These are phyloP conservation scores for Drosophila bocki DNA, from an alignment of 1,140 invertebrate genomes.

Conservation along the genomic window DNA sequence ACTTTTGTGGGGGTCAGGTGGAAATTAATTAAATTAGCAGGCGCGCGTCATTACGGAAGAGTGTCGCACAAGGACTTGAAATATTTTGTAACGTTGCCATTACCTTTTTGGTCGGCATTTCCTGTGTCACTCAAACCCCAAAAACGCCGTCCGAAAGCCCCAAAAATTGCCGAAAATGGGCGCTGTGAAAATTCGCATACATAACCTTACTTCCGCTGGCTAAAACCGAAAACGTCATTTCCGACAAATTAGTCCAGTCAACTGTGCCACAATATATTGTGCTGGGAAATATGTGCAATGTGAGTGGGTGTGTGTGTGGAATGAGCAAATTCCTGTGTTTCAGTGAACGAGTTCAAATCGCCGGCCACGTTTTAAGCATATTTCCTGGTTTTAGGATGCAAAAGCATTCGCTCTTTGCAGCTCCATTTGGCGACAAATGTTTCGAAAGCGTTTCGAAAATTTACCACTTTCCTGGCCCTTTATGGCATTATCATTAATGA, in stretches of 20 bases:
- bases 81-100: conserved; percentile 45
- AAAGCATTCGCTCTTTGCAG: conserved; percentile 12
- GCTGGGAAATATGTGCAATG: conserved; percentile 5
- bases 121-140: conserved; percentile 3
- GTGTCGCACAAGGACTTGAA: conserved; percentile 71
- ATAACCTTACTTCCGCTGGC: conserved; percentile 55
- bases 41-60: conserved; percentile 75
- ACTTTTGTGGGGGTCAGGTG: conserved; percentile 60
- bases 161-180: conserved; percentile 29
- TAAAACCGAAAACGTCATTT: conserved; percentile 75
- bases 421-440: conserved; percentile 32
- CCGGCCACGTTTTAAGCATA: conserved; percentile 71
- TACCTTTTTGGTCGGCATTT: conserved; percentile 1
- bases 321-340: conserved; percentile 23
- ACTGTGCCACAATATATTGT: conserved; percentile 65
- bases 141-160: conserved; percentile 2
- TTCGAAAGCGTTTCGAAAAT: conserved; percentile 31
- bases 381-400: conserved; percentile 68
- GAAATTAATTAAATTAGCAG: conserved; percentile 82
- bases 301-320: conserved; percentile 16
- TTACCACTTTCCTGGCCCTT: not conserved
- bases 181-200: conserved; percentile 51
- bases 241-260: conserved; percentile 80
- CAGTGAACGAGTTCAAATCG: conserved; percentile 60
- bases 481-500: conserved; percentile 21